Conservation (phyloP, 1,140 invertebrate species). For the Formica exsecta region DNA sequence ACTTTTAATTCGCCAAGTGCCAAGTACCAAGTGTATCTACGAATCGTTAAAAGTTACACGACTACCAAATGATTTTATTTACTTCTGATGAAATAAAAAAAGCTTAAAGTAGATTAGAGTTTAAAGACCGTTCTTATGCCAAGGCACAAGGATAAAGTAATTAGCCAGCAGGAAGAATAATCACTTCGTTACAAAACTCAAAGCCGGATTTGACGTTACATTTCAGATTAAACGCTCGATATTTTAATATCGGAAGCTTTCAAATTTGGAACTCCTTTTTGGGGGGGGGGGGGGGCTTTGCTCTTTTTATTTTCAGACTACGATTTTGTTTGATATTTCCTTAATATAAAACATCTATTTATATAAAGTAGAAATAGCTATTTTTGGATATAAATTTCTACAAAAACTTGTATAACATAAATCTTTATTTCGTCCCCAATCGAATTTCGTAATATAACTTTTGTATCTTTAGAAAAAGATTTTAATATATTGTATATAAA, state of each 20-base stretch:
- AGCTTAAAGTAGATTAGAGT: slow-evolving; percentile 20
- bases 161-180: background rate
- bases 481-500: background rate
- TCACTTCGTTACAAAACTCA: slow-evolving; percentile 30
- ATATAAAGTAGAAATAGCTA: slow-evolving; percentile 3
- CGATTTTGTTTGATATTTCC: slow-evolving; percentile 45
- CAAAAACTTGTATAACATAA: no score
- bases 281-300: no score
- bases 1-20: background rate
- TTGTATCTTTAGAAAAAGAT: background rate
- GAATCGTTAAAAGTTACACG: background rate
- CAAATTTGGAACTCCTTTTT: background rate
- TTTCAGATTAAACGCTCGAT: background rate
- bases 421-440: no score
- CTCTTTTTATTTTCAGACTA: slow-evolving; percentile 44
- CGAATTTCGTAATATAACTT: background rate
- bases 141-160: background rate
- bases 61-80: slow-evolving; percentile 27
- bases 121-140: slow-evolving; percentile 13
- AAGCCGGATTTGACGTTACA: slow-evolving; percentile 6
- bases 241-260: slow-evolving; percentile 44
- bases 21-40: background rate
- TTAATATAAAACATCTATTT: background rate
- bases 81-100: background rate
- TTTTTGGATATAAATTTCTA: background rate